Percentiles rank a stretch among this genome's conserved stretches.
Conservation (phyloP, 2,888 invertebrate genomes). For the Ceramica pisi region DNA sequence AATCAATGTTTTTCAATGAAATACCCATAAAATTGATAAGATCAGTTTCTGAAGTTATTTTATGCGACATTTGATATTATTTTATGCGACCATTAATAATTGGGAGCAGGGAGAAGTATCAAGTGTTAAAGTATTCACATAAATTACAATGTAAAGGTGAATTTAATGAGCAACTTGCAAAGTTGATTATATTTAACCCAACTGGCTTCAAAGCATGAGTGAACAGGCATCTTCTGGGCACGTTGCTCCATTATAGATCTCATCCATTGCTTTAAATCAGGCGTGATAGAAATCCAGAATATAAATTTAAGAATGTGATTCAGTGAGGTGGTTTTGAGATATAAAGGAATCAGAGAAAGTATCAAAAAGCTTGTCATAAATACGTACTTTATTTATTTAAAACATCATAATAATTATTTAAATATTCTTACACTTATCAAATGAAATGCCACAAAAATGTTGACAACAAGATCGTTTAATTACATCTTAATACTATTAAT, state of each 20-base stretch:
- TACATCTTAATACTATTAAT: constrained; percentile 84
- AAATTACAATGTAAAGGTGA: constrained; percentile 34
- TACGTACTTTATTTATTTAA: constrained; percentile 88
- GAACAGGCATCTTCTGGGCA: no score
- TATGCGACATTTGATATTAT: no score
- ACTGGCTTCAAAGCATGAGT: no score
- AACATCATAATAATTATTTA: constrained; percentile 83
- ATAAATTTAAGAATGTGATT: background rate
- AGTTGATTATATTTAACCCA: background rate
- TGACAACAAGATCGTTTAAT: constrained; percentile 86
- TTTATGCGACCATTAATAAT: constrained; percentile 42
- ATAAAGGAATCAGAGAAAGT: constrained; percentile 54
- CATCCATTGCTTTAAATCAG: no score
- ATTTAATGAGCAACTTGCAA: background rate
- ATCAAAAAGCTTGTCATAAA: constrained; percentile 85
- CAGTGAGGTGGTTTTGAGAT: background rate
- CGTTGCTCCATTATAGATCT: no score
- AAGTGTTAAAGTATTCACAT: constrained; percentile 36
- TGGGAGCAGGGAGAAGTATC: background rate
- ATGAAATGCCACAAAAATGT: constrained; percentile 86
- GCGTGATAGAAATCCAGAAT: no score
- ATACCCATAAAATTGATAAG: constrained; percentile 17
- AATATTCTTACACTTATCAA: constrained; percentile 83
- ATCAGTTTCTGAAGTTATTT: constrained; percentile 35
- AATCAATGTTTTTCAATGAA: background rate